A percentile compares a stretch with the other conserved stretches of the same genome.
phyloP scores from a whole-genome alignment of 2,888 invertebrate genomes.

The Coelogynopora nodosa region DNA sequence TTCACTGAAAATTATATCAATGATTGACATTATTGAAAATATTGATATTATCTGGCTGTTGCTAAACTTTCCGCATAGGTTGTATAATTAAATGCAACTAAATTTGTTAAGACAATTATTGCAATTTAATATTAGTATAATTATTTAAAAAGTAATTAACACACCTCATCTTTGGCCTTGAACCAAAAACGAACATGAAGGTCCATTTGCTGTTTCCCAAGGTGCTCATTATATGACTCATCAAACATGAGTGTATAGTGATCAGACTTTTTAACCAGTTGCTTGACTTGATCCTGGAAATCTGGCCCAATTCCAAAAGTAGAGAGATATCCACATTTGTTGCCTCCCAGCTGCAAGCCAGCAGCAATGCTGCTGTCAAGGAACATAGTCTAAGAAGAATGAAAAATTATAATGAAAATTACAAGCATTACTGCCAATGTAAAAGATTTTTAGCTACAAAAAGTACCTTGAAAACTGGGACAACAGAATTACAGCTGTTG shows the following conservation, averaged over 20 bases:
- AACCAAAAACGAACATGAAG: not conserved
- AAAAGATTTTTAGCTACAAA: too few species aligned
- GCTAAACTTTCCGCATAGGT: too few species aligned
- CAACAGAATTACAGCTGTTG: not conserved
- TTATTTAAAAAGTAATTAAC: too few species aligned
- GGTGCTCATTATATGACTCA: not conserved
- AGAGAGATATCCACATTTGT: not conserved
- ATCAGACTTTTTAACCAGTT: not conserved
- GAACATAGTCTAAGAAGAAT: not conserved
- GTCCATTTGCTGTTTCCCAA: not conserved
- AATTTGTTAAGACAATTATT: too few species aligned
- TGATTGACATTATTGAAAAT: too few species aligned
- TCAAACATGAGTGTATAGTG: not conserved
- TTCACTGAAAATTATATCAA: too few species aligned
- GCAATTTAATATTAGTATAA: too few species aligned
- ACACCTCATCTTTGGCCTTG: too few species aligned
- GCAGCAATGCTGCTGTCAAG: not conserved
- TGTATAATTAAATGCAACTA: too few species aligned
- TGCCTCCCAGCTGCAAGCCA: not conserved
- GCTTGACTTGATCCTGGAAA: not conserved
- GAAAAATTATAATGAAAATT: not conserved
- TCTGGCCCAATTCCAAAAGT: not conserved
- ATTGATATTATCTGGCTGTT: too few species aligned
- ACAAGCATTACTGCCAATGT: too few species aligned
- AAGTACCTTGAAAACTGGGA: not conserved